Conservation (phyloP, 2,113 vertebrate genomes). For the Mormyrus lacerda region DNA sequence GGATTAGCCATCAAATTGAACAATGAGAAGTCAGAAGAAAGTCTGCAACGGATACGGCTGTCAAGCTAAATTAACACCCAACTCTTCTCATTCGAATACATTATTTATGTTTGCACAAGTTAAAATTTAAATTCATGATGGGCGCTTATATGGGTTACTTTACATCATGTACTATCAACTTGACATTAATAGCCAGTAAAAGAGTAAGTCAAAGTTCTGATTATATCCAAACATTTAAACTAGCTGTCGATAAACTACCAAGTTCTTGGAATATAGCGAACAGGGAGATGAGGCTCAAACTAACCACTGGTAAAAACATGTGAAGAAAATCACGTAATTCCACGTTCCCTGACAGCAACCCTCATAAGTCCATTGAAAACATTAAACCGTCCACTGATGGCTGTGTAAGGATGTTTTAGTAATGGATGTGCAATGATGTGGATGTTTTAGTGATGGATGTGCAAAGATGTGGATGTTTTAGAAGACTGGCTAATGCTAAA, state of each 20-base stretch:
- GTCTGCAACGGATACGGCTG: not conserved
- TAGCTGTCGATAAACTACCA: not conserved
- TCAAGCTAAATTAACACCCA: not conserved
- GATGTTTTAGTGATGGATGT: not conserved
- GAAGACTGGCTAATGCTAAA: not conserved
- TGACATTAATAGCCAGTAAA: too few relatives aligned
- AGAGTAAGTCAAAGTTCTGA: too few relatives aligned
- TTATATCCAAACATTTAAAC: too few relatives aligned
- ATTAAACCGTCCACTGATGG: not conserved
- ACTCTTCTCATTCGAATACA: too few relatives aligned
- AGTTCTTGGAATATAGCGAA: not conserved
- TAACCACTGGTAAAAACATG: not conserved
- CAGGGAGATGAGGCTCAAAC: not conserved
- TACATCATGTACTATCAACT: too few relatives aligned
- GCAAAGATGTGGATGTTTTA: not conserved
- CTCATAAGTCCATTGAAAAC: not conserved
- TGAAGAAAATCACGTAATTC: not conserved
- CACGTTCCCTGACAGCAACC: not conserved
- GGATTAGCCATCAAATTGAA: not conserved
- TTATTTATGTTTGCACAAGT: not conserved
- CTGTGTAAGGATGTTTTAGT: not conserved
- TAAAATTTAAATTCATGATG: too few relatives aligned
- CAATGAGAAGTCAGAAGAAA: not conserved
- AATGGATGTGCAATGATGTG: not conserved
- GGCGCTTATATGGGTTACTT: too few relatives aligned